These are phyloP conservation scores for Euplexia lucipara DNA, from an alignment of 2,888 invertebrate genomes.

Conservation along the genomic window DNA sequence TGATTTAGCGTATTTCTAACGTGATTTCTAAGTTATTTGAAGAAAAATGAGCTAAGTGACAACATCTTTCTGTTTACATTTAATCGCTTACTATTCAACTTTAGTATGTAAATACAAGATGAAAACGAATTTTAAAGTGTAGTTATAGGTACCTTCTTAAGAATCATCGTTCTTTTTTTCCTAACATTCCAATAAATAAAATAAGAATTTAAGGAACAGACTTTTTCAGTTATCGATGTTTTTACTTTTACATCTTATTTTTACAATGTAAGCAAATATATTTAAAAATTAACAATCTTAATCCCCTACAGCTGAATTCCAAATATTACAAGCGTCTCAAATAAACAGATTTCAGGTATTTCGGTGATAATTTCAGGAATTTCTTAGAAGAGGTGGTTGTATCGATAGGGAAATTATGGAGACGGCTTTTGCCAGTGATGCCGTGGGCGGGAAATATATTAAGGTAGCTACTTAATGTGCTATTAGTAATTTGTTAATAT, in stretches of 20 bases:
- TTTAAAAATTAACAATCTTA: slow-evolving; percentile 46
- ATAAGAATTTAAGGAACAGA: neutral
- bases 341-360: slow-evolving; percentile 57
- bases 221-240: neutral
- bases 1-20: slow-evolving; percentile 7
- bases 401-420: slow-evolving; percentile 45
- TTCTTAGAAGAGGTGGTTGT: slow-evolving; percentile 51
- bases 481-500: neutral
- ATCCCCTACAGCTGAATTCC: slow-evolving; percentile 48
- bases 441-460: neutral
- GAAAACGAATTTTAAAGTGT: too few species aligned
- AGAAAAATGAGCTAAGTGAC: too few species aligned
- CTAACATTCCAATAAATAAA: neutral
- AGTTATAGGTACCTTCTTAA: too few species aligned
- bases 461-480: neutral
- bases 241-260: slow-evolving; percentile 11
- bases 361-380: slow-evolving; percentile 58
- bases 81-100: too few species aligned
- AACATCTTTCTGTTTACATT: neutral
- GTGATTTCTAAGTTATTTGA: neutral
- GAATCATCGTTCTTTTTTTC: neutral
- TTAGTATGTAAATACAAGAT: too few species aligned
- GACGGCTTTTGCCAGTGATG: slow-evolving; percentile 7
- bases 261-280: slow-evolving; percentile 15
- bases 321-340: slow-evolving; percentile 55